Conservation (phyloP, 2,113 vertebrate species). For the Eonycteris spelaea region DNA sequence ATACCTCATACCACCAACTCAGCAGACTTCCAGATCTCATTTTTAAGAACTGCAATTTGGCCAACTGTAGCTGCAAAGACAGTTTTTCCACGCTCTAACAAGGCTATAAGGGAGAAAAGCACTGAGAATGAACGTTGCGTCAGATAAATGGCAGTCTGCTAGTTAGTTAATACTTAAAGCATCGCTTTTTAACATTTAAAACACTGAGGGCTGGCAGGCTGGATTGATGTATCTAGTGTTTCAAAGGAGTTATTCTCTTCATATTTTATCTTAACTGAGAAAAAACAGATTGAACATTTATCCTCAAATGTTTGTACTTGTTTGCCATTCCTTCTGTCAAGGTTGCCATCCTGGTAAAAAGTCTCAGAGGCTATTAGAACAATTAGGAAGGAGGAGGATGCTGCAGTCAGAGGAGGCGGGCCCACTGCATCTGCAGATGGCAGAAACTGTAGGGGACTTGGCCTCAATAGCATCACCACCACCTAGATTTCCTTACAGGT, state of each 20-base stretch:
- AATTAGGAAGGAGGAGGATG: not conserved
- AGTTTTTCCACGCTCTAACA: conserved; percentile 3
- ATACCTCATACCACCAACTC: not conserved
- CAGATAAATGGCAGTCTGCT: not conserved
- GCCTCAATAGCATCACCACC: not conserved
- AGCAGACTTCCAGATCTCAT: not conserved
- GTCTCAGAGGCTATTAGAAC: not conserved
- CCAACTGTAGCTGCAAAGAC: not conserved
- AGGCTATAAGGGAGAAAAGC: not conserved
- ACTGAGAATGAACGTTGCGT: not conserved
- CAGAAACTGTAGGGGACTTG: not conserved
- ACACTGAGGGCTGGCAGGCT: not conserved
- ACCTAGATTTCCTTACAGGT: not conserved
- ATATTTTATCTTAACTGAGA: not conserved
- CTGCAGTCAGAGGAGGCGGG: not conserved
- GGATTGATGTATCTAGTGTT: not conserved
- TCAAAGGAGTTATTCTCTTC: not conserved
- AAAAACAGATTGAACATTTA: not conserved
- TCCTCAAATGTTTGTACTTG: not conserved
- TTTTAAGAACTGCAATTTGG: not conserved
- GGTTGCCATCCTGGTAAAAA: not conserved
- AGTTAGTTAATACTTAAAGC: not conserved
- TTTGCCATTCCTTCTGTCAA: not conserved
- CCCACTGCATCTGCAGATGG: not conserved
- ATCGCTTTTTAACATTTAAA: not conserved